Conservation (phyloP, 2,113 vertebrate genomes). For the Polypterus bichir region DNA sequence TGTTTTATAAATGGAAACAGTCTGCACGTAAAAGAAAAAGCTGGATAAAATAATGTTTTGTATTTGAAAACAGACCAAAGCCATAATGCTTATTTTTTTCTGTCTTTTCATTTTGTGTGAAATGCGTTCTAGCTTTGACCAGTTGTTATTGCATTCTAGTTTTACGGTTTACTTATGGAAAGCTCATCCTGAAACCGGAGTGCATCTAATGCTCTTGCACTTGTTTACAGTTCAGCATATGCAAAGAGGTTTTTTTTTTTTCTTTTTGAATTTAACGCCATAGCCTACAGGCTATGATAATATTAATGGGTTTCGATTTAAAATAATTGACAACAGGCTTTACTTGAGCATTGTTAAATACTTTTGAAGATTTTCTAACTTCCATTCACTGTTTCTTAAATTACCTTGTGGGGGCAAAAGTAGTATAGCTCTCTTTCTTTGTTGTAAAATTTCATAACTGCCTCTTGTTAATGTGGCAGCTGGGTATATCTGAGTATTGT, state of each 20-base stretch:
- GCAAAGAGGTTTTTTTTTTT: conserved; percentile 29
- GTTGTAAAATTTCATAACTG: background rate
- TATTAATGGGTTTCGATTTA: no score
- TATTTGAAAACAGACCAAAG: background rate
- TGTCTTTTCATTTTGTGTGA: background rate
- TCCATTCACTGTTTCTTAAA: no score
- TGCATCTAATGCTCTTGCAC: conserved; percentile 38
- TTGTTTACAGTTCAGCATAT: conserved; percentile 53
- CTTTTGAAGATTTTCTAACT: no score
- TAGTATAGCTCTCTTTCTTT: no score
- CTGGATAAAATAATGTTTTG: background rate
- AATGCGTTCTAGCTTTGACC: conserved; percentile 23
- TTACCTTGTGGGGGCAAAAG: no score
- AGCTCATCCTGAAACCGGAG: conserved; percentile 22
- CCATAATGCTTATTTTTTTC: no score
- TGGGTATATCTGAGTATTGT: conserved; percentile 24
- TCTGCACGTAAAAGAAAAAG: background rate
- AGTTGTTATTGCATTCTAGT: conserved; percentile 37
- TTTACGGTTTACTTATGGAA: conserved; percentile 23
- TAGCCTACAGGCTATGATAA: no score
- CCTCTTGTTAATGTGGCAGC: background rate
- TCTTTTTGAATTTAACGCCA: no score
- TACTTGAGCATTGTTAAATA: no score
- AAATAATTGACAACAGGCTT: no score
- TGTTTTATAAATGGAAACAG: background rate